Evolutionary conservation across 2,113 vertebrate species (phyloP).

Genomic region (Pelodiscus sinensis): DNA sequence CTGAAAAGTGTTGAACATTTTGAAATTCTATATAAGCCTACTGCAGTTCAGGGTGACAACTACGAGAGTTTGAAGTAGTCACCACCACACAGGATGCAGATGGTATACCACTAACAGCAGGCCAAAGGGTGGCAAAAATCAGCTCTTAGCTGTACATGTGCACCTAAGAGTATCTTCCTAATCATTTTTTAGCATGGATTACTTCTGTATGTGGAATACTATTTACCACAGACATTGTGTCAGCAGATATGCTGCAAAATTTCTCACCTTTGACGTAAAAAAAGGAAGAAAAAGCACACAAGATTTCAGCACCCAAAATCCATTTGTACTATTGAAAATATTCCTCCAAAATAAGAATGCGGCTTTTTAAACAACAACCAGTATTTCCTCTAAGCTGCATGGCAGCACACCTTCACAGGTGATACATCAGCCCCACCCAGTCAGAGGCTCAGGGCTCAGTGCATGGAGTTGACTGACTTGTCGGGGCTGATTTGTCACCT

Average conservation of each 20-base stretch:
- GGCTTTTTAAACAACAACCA: not conserved
- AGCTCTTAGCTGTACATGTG: rapidly evolving
- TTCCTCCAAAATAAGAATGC: not conserved
- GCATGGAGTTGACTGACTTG: no score
- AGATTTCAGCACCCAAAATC: not conserved
- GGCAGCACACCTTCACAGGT: no score
- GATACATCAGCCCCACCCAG: no score
- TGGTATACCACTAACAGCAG: not conserved
- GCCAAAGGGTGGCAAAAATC: rapidly evolving
- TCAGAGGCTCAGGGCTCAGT: no score
- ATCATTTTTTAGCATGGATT: not conserved
- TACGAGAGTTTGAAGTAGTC: not conserved
- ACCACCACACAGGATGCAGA: not conserved
- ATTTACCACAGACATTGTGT: not conserved
- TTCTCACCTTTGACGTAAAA: not conserved
- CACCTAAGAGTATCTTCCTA: not conserved
- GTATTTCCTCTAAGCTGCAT: no score
- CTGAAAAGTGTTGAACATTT: rapidly evolving
- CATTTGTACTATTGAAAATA: not conserved
- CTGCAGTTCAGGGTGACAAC: not conserved
- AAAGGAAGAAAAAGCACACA: not conserved
- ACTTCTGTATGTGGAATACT: not conserved
- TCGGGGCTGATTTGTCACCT: no score
- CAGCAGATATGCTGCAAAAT: not conserved
- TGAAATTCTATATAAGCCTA: not conserved